phyloP scores from a whole-genome alignment of 1,140 invertebrate genomes.

The Centruroides sculpturatus region DNA sequence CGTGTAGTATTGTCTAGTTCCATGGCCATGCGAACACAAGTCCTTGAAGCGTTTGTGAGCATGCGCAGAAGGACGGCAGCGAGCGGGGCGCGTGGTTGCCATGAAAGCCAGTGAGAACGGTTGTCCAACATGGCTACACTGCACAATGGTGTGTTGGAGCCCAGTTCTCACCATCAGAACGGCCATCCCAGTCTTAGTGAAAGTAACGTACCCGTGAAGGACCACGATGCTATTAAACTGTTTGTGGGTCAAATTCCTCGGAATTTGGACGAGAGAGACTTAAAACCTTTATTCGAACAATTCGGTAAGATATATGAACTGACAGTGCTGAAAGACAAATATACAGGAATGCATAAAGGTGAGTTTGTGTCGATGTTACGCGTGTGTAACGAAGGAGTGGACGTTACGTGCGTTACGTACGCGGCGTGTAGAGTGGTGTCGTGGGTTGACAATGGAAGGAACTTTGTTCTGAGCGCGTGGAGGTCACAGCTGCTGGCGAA shows the following conservation, averaged over 20 bases:
- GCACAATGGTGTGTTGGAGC: conserved; percentile 12
- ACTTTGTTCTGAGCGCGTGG: no score
- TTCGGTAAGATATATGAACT: conserved; percentile 90
- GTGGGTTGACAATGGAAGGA: no score
- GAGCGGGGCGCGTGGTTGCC: background rate
- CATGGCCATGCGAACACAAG: no score
- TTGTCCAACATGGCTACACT: conserved; percentile 12
- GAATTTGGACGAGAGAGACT: conserved; percentile 72
- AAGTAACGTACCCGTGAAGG: conserved; percentile 23
- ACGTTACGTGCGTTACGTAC: no score
- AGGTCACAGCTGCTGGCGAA: no score
- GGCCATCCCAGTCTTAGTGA: background rate
- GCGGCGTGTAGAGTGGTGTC: no score
- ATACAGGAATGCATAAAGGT: conserved; percentile 90
- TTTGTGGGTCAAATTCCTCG: conserved; percentile 88
- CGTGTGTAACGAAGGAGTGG: no score
- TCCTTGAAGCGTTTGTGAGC: no score
- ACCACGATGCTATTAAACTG: conserved; percentile 56
- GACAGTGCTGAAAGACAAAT: conserved; percentile 79
- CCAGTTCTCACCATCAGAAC: background rate
- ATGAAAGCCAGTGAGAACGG: conserved; percentile 10
- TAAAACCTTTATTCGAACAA: conserved; percentile 79
- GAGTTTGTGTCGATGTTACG: conserved; percentile 19
- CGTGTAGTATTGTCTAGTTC: no score
- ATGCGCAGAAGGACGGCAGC: background rate